These are phyloP conservation scores for Conchocele bisecta DNA, from an alignment of 2,888 invertebrate species.

Conservation along the genomic window DNA sequence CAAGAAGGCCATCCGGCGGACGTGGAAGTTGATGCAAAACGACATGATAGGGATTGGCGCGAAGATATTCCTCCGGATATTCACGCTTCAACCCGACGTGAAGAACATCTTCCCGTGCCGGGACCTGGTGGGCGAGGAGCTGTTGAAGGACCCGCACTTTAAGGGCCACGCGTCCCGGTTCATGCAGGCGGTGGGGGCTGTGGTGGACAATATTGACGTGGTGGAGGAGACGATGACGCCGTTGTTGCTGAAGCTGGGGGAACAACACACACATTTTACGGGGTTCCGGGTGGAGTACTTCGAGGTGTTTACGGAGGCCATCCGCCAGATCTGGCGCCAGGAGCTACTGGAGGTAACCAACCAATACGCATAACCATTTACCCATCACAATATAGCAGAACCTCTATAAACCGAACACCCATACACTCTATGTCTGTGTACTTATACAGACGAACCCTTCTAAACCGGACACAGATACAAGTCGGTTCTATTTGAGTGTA, in stretches of 20 bases:
- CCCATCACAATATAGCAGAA: too few species aligned
- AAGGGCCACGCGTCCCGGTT: conserved; percentile 70
- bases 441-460: too few species aligned
- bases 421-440: too few species aligned
- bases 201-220: conserved; percentile 68
- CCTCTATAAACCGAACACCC: too few species aligned
- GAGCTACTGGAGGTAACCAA: too few species aligned
- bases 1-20: conserved; percentile 54
- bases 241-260: conserved; percentile 63
- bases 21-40: conserved; percentile 64
- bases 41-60: conserved; percentile 66
- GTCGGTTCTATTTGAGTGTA: too few species aligned
- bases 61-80: conserved; percentile 71
- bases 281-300: conserved; percentile 69
- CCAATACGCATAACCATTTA: too few species aligned
- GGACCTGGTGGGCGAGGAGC: conserved; percentile 54
- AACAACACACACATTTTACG: conserved; percentile 61
- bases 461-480: too few species aligned
- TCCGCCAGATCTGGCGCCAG: conserved; percentile 62
- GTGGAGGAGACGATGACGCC: conserved; percentile 60
- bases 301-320: conserved; percentile 67
- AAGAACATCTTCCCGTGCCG: conserved; percentile 69
- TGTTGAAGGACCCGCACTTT: conserved; percentile 51
- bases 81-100: conserved; percentile 64
- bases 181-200: conserved; percentile 74